Evolutionary conservation across 2,797 vertebrate species (phyloP), one percentile per base, ranked within the genome.

Genomic region (Falco peregrinus): DNA sequence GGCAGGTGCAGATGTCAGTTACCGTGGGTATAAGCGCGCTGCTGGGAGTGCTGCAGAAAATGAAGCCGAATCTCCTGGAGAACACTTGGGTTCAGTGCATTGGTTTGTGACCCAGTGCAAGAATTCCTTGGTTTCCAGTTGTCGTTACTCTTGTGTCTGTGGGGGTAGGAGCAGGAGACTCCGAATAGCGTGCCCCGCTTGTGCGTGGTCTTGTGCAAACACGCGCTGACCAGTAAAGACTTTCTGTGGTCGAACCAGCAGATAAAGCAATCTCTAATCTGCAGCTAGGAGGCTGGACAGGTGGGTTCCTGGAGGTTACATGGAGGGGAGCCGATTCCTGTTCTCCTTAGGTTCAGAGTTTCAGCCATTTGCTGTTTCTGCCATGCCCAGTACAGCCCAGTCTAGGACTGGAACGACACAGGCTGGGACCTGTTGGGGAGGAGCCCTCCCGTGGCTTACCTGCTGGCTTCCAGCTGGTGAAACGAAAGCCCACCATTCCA

Each of bases 11-110:
- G 86, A 69, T 77, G 47, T 57, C 51, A 68, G 2, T 83, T 78
- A 22, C 54, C 0, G 0, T 9, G 57, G 64, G 45, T 67, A 79
- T n/a, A 86, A 90, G n/a, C 11, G 2, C 5, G 12, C n/a, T 12
- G 11, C 67, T 81, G 21, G 10, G 25, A 33, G 19, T 50, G 45
- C 84, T 69, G 60, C 64, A 64, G 75, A 41, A 89, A 76, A 73
- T 20, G 39, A 59, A 59, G 35, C 45, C 53, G 41, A 47, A 28
- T 65, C 61, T 61, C 4, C 41, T 51, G 69, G 37, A 90, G 74
- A 77, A 28, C 1, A 1, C 19, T 60, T 59, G 25, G 0, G 10
- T 43, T 80, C 35, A 20, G 29, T 24, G 29, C 26, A 20, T 2
- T 11, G 33, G 25, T 69, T 95, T 91, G 50, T 15, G 11, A 56